Conservation (phyloP, 2,113 vertebrate genomes). For the human (Homo sapiens) region DNA sequence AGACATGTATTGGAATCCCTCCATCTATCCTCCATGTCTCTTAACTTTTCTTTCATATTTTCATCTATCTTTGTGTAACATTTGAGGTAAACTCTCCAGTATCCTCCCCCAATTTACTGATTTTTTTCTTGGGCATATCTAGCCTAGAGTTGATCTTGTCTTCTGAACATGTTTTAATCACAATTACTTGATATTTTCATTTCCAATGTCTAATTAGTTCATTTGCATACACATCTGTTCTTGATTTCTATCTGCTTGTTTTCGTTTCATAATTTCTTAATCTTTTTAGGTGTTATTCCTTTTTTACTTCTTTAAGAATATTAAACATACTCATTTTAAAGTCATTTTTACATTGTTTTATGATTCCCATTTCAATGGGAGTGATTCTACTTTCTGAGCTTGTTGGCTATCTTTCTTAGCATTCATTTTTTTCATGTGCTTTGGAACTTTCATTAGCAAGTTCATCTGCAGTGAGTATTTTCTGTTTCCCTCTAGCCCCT, state of each 20-base stretch:
- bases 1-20: neutral
- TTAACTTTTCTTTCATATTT: conserved; percentile 6
- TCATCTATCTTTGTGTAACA: neutral
- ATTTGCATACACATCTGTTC: conserved; percentile 7
- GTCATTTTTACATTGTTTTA: conserved; percentile 28
- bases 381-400: neutral
- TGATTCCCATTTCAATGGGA: neutral
- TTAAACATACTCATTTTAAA: conserved; percentile 44
- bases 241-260: conserved; percentile 46
- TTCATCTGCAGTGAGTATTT: neutral
- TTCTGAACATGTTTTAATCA: neutral
- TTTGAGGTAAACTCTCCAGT: neutral
- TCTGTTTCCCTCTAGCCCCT: neutral
- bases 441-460: neutral
- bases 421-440: neutral
- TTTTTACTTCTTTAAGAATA: conserved; percentile 1
- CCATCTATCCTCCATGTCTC: neutral
- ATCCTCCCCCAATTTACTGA: neutral
- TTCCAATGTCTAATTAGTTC: neutral
- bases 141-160: neutral
- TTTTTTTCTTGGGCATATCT: neutral
- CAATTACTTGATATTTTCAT: conserved; percentile 1
- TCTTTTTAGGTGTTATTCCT: conserved; percentile 7
- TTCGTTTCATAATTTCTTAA: conserved; percentile 41
- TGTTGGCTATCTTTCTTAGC: neutral